Evolutionary conservation across 2,888 invertebrate species (phyloP).

Genomic region (Ectemnius continuus): DNA sequence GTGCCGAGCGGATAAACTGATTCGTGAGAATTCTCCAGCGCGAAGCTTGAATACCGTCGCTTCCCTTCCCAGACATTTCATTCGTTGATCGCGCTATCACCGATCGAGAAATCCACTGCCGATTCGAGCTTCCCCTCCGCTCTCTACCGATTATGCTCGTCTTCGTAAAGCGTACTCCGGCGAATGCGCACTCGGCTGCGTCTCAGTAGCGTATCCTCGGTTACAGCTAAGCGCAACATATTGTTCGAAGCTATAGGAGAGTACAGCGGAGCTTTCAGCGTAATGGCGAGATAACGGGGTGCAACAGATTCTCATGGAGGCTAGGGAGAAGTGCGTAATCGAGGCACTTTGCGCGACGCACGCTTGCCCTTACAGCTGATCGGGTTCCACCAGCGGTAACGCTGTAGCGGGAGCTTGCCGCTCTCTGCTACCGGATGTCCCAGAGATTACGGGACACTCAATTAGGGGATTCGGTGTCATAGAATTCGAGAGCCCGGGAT

Average conservation of each 20-base stretch:
- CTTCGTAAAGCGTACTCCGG: background rate
- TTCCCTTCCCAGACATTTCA: constrained; percentile 35
- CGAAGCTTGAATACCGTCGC: constrained; percentile 1
- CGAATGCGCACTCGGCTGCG: background rate
- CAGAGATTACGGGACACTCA: constrained; percentile 65
- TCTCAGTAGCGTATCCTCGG: background rate
- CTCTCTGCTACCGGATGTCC: constrained; percentile 48
- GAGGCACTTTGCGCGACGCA: constrained; percentile 26
- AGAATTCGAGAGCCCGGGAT: constrained; percentile 65
- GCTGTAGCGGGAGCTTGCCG: no score
- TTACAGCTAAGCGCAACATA: constrained; percentile 33
- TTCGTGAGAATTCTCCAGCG: constrained; percentile 30
- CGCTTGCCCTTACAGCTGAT: constrained; percentile 47
- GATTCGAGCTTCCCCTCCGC: background rate
- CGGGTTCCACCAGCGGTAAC: constrained; percentile 32
- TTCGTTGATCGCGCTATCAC: constrained; percentile 12
- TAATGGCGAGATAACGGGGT: constrained; percentile 9
- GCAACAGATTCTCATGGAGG: constrained; percentile 51
- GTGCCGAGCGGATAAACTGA: constrained; percentile 50
- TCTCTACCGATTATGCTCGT: background rate
- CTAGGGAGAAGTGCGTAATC: constrained; percentile 48
- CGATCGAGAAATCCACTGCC: background rate
- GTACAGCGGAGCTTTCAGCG: constrained; percentile 22
- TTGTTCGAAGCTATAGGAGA: constrained; percentile 28
- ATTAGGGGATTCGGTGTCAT: constrained; percentile 66